Percentiles rank a stretch among this genome's conserved stretches.
Evolutionary conservation across 2,113 vertebrate species (phyloP).

Genomic region (Scopus umbretta): DNA sequence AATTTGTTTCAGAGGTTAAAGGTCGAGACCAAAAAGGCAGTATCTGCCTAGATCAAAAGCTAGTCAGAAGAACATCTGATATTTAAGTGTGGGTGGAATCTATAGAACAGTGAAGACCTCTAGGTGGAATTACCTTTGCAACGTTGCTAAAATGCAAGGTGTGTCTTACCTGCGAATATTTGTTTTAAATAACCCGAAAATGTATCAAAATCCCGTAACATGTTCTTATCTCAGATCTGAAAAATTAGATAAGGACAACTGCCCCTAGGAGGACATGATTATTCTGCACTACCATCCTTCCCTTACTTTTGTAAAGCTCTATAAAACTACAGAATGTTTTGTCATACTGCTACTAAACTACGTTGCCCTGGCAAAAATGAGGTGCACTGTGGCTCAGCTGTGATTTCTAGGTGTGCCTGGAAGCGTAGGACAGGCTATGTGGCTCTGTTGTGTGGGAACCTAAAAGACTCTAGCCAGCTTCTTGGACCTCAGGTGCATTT

Average conservation of each 20-base stretch:
- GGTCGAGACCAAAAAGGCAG: neutral
- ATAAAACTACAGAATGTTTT: neutral
- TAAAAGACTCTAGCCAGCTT: neutral
- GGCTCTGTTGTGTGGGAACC: neutral
- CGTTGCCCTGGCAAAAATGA: neutral
- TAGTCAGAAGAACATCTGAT: neutral
- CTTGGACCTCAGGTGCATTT: neutral
- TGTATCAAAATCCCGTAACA: neutral
- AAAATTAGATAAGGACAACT: neutral
- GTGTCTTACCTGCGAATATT: neutral
- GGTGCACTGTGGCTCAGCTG: neutral
- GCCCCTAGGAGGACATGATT: fast-evolving
- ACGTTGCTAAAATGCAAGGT: neutral
- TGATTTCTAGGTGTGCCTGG: neutral
- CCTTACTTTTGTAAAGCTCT: neutral
- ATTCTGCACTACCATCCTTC: neutral
- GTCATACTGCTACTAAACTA: neutral
- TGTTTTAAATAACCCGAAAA: neutral
- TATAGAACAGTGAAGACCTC: neutral
- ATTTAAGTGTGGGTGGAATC: neutral
- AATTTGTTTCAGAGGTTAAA: neutral
- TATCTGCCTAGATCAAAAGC: neutral
- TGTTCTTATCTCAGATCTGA: neutral
- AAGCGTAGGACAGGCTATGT: neutral
- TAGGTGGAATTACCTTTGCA: neutral